Conservation (phyloP, 2,797 vertebrate genomes). For the Tenualosa thibaudeaui region DNA sequence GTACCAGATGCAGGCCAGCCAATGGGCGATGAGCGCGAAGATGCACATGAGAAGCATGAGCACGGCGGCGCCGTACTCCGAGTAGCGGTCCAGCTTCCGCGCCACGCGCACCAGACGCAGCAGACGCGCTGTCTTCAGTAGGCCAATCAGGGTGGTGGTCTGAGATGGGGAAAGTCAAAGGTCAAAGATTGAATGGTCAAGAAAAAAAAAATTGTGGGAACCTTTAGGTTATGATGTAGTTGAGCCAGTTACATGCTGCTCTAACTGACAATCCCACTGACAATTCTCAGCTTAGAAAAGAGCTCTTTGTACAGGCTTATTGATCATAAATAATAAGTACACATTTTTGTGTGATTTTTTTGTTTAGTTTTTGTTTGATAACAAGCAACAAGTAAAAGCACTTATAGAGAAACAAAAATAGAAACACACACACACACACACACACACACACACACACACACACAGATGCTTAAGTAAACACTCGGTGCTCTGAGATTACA, state of each 20-base stretch:
- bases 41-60: slow-evolving; percentile 99
- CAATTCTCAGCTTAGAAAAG: no score
- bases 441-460: not conserved
- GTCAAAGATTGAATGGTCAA: not conserved
- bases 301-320: no score
- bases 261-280: no score
- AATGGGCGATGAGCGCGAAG: slow-evolving; percentile 97
- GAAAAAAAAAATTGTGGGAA: not conserved
- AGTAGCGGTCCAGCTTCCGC: slow-evolving; percentile 95
- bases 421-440: not conserved
- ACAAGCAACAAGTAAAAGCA: not conserved
- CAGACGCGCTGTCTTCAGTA: slow-evolving; percentile 95
- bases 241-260: no score
- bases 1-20: slow-evolving; percentile 99
- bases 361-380: not conserved
- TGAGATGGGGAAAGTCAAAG: slow-evolving; percentile 61
- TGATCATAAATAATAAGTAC: no score
- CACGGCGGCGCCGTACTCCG: slow-evolving; percentile 96
- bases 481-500: not conserved
- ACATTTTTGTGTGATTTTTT: not conserved
- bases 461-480: not conserved
- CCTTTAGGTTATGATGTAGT: not conserved
- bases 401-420: not conserved
- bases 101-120: slow-evolving; percentile 94
- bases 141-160: slow-evolving; percentile 97